These are phyloP conservation scores for Subacronicta megacephala DNA, from an alignment of 2,888 invertebrate species.

Conservation along the genomic window DNA sequence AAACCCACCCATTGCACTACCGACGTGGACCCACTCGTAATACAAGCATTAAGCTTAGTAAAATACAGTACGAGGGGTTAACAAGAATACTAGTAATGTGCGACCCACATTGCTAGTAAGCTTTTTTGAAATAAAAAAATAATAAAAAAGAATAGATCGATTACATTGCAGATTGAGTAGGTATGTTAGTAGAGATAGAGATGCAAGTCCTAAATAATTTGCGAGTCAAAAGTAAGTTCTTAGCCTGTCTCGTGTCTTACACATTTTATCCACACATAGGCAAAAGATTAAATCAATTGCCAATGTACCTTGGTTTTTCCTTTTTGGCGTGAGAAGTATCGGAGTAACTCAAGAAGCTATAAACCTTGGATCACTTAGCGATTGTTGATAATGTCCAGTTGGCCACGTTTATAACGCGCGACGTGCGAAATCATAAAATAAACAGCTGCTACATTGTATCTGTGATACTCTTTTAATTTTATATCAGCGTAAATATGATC, in stretches of 20 bases:
- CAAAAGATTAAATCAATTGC: background rate
- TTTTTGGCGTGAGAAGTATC: constrained; percentile 16
- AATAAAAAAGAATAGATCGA: no score
- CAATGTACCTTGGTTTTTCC: constrained; percentile 11
- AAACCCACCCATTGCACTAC: no score
- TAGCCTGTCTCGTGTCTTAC: background rate
- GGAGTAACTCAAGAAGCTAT: constrained; percentile 12
- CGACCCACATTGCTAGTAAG: no score
- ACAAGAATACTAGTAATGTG: no score
- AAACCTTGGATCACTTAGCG: constrained; percentile 29
- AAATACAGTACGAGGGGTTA: no score
- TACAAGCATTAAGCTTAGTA: no score
- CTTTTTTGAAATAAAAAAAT: no score
- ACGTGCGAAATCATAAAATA: constrained; percentile 3
- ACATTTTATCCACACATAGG: background rate
- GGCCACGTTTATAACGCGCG: constrained; percentile 12
- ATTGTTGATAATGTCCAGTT: constrained; percentile 27
- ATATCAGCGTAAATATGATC: background rate
- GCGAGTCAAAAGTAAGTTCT: no score
- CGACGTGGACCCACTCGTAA: no score
- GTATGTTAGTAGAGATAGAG: no score
- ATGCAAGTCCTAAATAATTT: no score
- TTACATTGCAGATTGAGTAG: no score
- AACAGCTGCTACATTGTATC: constrained; percentile 18
- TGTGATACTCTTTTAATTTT: background rate